phyloP scores from a whole-genome alignment of 2,113 vertebrate genomes.

The Apaloderma vittatum region DNA sequence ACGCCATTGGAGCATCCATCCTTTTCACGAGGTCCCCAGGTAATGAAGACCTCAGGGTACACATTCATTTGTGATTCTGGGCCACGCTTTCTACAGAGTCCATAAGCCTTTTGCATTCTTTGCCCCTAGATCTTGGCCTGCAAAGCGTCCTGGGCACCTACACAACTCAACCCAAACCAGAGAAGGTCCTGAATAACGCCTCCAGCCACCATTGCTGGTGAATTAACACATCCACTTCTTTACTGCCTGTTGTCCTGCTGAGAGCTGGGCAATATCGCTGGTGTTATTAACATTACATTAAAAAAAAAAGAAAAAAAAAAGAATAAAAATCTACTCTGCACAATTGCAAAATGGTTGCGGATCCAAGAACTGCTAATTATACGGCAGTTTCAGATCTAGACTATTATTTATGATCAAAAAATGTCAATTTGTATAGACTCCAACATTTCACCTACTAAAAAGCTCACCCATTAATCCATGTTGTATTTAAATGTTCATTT shows the following conservation, averaged over 20 bases:
- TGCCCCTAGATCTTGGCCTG: neutral
- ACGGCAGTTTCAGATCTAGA: conserved; percentile 4
- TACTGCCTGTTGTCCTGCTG: neutral
- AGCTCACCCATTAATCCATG: conserved; percentile 45
- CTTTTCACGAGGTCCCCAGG: neutral
- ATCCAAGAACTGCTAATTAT: conserved; percentile 33
- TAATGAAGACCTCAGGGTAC: too few species aligned
- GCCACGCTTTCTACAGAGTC: rapidly evolving
- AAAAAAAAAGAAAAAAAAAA: neutral
- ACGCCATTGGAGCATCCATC: neutral
- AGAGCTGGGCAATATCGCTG: neutral
- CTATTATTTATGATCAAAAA: conserved; percentile 62
- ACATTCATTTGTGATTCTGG: rapidly evolving
- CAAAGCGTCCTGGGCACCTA: neutral
- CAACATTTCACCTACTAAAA: conserved; percentile 49
- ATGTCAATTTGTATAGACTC: conserved; percentile 49
- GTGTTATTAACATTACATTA: neutral
- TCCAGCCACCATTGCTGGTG: neutral
- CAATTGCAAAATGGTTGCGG: neutral
- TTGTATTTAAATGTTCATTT: conserved; percentile 57
- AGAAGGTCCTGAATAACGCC: neutral
- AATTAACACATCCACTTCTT: neutral
- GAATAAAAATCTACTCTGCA: neutral
- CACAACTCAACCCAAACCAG: neutral
- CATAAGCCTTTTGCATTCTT: neutral